These are phyloP conservation scores for Drosophila leonis DNA, from an alignment of 2,888 invertebrate species.

Conservation along the genomic window DNA sequence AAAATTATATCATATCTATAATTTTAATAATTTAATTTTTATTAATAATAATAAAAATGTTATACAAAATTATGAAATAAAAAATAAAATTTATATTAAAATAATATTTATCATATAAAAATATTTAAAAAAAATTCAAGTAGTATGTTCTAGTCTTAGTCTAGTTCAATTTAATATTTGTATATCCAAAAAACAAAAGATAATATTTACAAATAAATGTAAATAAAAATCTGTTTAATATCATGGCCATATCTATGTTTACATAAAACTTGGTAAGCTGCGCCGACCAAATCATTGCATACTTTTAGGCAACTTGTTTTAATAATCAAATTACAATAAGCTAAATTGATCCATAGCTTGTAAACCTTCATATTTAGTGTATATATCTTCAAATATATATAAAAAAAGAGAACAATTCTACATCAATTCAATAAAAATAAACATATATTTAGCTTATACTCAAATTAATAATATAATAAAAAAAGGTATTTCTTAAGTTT, in stretches of 20 bases:
- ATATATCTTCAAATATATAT: background rate
- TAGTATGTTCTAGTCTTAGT: background rate
- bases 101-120: background rate
- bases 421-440: background rate
- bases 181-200: background rate
- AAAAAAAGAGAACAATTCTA: background rate
- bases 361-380: background rate
- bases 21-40: background rate
- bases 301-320: slow-evolving; percentile 15
- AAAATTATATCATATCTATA: no score
- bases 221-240: background rate
- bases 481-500: background rate
- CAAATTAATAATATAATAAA: slow-evolving; percentile 24
- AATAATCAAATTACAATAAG: background rate
- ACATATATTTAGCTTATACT: slow-evolving; percentile 11
- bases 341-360: background rate
- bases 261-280: background rate
- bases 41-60: background rate
- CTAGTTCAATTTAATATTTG: background rate
- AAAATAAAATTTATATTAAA: background rate
- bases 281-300: background rate
- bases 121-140: no score
- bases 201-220: background rate
- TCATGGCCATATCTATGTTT: background rate
- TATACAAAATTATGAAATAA: no score